Conservation (phyloP, 35 echinoderm and acorn worm genomes). For the Patiria miniata region DNA sequence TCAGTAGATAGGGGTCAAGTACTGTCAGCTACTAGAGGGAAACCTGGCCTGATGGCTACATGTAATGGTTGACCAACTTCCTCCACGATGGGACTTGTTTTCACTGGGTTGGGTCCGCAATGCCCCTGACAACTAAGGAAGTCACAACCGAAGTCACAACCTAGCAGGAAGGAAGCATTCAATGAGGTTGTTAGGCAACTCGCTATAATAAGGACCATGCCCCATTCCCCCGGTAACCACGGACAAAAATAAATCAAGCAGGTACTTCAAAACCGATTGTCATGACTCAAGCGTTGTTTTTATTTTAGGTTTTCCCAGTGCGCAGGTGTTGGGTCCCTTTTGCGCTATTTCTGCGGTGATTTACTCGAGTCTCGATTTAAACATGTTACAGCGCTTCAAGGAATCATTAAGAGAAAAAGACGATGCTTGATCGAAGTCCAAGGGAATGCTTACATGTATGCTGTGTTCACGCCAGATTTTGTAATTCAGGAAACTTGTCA, state of each 20-base stretch:
- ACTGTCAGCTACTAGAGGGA: too few species aligned
- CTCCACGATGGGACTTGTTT: slow-evolving; percentile 8
- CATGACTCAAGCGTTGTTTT: slow-evolving; percentile 20
- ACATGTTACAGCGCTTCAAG: too few species aligned
- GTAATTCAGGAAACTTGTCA: too few species aligned
- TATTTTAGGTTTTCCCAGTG: too few species aligned
- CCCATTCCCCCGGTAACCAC: neutral
- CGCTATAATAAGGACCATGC: slow-evolving; percentile 14
- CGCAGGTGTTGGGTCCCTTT: too few species aligned
- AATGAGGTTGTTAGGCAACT: slow-evolving; percentile 31
- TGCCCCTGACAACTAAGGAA: slow-evolving; percentile 19
- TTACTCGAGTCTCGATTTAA: too few species aligned
- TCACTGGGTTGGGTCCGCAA: neutral
- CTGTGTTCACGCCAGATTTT: too few species aligned
- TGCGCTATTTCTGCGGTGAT: too few species aligned
- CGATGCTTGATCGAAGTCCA: too few species aligned
- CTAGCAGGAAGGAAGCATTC: neutral
- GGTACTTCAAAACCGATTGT: neutral
- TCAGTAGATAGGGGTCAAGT: too few species aligned
- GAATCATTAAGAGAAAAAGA: too few species aligned
- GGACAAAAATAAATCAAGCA: slow-evolving; percentile 18
- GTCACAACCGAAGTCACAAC: slow-evolving; percentile 18
- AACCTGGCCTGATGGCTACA: neutral
- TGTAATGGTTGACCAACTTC: slow-evolving; percentile 17
- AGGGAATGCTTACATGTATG: too few species aligned